phyloP scores from a whole-genome alignment of 2,888 invertebrate genomes.

The Pocota personata region DNA sequence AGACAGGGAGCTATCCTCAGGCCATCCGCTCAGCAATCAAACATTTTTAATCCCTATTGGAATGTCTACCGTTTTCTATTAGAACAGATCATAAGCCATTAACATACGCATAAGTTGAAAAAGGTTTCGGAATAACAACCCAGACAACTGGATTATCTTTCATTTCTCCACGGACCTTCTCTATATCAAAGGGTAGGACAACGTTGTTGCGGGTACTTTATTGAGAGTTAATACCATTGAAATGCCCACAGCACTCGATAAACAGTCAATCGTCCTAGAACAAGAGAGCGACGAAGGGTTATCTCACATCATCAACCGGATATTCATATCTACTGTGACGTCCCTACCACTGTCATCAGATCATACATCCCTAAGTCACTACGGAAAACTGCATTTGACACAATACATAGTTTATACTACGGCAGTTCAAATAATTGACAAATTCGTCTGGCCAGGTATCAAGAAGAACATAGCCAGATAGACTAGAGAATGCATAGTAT shows the following conservation, averaged over 20 bases:
- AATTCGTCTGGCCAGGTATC: too few species aligned
- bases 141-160: slow-evolving; percentile 1
- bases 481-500: too few species aligned
- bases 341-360: too few species aligned
- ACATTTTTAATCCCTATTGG: not conserved
- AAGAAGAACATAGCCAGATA: too few species aligned
- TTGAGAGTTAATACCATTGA: not conserved
- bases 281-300: too few species aligned
- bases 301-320: too few species aligned
- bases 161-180: not conserved
- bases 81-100: not conserved
- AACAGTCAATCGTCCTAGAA: not conserved
- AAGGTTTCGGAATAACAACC: not conserved
- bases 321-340: too few species aligned
- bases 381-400: too few species aligned
- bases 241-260: not conserved
- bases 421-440: too few species aligned
- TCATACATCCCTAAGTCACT: too few species aligned
- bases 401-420: too few species aligned
- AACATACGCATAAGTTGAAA: not conserved
- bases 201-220: not conserved
- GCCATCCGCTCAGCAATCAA: not conserved
- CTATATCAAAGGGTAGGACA: not conserved
- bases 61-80: not conserved
- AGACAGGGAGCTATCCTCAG: not conserved